Base-by-base conservation (phyloP, 2,888 invertebrate genomes). In the Drosophila leonis region DNA sequence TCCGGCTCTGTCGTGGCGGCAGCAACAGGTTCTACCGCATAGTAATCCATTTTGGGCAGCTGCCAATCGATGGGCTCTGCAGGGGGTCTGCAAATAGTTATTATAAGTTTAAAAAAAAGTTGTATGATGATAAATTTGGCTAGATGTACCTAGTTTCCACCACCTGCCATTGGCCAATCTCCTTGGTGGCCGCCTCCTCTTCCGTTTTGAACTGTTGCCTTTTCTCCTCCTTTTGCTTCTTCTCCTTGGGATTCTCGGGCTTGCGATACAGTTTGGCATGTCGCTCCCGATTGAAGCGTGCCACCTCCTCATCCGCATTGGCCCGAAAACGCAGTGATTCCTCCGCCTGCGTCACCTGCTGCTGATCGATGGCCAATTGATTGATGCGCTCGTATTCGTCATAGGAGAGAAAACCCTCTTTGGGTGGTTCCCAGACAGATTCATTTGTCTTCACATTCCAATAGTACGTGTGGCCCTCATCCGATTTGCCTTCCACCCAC, bases 381-480 rank as follows among this genome's bases (percentile, higher is more conserved):
- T 94, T 94, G 33, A 94, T 92, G 57, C 94, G 93, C 80, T 95
- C 94, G 92, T 96, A 96, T 82, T 96, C 95, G 49, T 93, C 94
- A 60, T 96, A 90, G 24, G 95, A 95, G 63, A 96, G 91, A 90
- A 94, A 97, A 13, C 96, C 96, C 96, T 96, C 91, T 56, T 93
- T 93, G 0, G 98, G 97, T 10, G 95, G 93, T 74, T 96, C 95
- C 97, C 97, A 97, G 3, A 95, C 94, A 0, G 97, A 95, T 93
- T 96, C 97, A 93, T 96, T 96, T 39, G 97, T 97, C 77, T 95
- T 94, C 2, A 95, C 95, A 92, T 98, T 97, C 97, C 97, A 98
- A 89, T 96, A 98, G 91, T 98, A 98, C 1, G 95, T 94, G 81
- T 95, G 94, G 0, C 97, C 97, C 87, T 97, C 96, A 54, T 96